These are phyloP conservation scores for Caretta caretta DNA, from an alignment of 2,113 vertebrate genomes.

Conservation along the genomic window DNA sequence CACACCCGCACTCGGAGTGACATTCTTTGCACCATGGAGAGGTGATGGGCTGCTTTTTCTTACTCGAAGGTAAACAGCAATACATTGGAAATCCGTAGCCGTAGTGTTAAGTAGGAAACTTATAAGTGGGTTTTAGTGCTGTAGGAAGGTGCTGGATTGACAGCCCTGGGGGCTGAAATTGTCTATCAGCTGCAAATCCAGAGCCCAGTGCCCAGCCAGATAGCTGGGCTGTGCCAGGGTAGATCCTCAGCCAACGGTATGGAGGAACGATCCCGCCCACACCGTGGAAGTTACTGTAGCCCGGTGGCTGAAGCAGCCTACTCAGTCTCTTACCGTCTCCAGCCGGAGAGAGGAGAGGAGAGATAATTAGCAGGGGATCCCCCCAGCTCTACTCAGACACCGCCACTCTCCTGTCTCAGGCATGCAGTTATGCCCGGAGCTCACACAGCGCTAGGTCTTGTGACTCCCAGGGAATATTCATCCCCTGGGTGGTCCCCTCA, in stretches of 20 bases:
- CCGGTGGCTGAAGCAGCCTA: neutral
- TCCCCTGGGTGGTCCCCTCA: neutral
- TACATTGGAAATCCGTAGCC: neutral
- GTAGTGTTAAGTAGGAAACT: neutral
- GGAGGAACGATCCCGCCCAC: neutral
- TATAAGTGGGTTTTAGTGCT: neutral
- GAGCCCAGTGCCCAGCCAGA: neutral
- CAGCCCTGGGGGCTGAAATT: neutral
- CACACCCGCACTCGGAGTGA: neutral
- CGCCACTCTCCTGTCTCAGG: neutral
- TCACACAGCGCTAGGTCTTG: neutral
- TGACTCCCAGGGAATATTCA: neutral
- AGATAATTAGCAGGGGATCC: neutral
- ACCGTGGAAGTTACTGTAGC: neutral
- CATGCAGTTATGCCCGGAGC: no score
- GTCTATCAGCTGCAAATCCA: neutral
- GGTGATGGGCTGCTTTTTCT: neutral
- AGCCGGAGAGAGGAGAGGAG: neutral
- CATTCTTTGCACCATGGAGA: neutral
- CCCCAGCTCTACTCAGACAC: neutral
- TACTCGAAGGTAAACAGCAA: neutral
- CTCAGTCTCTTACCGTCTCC: neutral
- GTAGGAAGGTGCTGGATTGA: neutral
- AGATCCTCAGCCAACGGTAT: rapidly evolving
- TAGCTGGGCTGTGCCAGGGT: neutral